These are phyloP conservation scores for Drosophila differens DNA, from an alignment of 2,888 invertebrate species.

Conservation along the genomic window DNA sequence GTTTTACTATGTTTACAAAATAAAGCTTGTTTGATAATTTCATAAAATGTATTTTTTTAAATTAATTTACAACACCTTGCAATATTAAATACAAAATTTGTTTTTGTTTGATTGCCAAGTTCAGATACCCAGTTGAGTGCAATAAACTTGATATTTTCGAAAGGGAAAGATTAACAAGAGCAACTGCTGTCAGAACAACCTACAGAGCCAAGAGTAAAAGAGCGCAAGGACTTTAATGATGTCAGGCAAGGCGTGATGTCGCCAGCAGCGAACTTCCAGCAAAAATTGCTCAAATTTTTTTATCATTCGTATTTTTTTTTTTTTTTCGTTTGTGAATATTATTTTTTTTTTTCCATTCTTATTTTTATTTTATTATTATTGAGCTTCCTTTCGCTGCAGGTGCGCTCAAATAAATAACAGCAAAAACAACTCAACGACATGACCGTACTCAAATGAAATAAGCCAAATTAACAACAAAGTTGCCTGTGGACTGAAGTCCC, in stretches of 20 bases:
- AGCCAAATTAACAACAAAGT: conserved; percentile 75
- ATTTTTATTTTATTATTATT: conserved; percentile 12
- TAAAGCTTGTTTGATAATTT: not conserved
- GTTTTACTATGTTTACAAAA: not conserved
- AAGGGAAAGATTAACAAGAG: conserved; percentile 19
- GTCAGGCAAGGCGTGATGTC: conserved; percentile 8
- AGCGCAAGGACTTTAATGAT: conserved; percentile 16
- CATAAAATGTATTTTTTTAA: not conserved
- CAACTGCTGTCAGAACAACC: conserved; percentile 25
- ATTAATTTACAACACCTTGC: not conserved
- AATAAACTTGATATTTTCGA: conserved; percentile 3
- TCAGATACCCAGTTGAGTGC: not conserved
- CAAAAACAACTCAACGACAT: conserved; percentile 48
- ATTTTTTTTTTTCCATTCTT: not conserved
- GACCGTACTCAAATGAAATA: conserved; percentile 63
- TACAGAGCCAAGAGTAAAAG: not conserved
- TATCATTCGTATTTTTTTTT: conserved; percentile 41
- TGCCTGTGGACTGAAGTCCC: conserved; percentile 22
- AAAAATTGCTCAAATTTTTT: conserved; percentile 57
- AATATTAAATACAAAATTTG: not conserved
- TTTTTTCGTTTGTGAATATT: not conserved
- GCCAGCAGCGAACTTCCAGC: conserved; percentile 42
- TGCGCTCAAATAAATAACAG: conserved; percentile 63
- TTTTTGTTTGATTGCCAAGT: not conserved
- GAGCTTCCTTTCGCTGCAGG: conserved; percentile 41